A percentile compares a stretch with the other conserved stretches of the same genome.
These are phyloP conservation scores for Pogona vitticeps DNA, from an alignment of 2,113 vertebrate genomes.

Conservation along the genomic window DNA sequence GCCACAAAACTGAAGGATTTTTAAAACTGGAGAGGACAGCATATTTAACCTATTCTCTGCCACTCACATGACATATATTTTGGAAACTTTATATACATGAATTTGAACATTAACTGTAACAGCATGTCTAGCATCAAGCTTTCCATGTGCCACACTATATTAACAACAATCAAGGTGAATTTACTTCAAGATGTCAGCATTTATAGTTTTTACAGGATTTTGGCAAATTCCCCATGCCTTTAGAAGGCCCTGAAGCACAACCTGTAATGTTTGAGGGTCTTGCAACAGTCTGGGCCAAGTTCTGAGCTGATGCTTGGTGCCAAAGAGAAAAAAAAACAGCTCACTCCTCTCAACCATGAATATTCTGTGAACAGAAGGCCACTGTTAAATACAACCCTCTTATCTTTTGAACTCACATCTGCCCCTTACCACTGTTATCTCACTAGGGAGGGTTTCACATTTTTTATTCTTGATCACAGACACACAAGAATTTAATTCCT, in stretches of 20 bases:
- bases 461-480: neutral
- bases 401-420: neutral
- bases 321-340: neutral
- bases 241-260: too few species aligned
- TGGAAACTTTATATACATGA: accelerated
- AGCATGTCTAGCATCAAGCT: too few species aligned
- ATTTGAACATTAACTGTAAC: neutral
- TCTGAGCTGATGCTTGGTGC: neutral
- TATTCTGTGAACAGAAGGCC: neutral
- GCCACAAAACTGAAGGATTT: neutral
- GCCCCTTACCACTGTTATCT: neutral
- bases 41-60: neutral
- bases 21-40: neutral
- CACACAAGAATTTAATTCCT: neutral
- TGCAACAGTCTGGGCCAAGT: neutral
- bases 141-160: too few species aligned
- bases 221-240: too few species aligned
- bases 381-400: neutral
- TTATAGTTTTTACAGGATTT: too few species aligned
- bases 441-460: neutral
- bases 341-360: neutral
- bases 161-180: too few species aligned
- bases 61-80: accelerated
- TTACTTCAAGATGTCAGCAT: too few species aligned
- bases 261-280: neutral